Evolutionary conservation across 1,140 invertebrate genomes (phyloP), one percentile per base, ranked within the genome.

Genomic region (Drosophila neocordata): DNA sequence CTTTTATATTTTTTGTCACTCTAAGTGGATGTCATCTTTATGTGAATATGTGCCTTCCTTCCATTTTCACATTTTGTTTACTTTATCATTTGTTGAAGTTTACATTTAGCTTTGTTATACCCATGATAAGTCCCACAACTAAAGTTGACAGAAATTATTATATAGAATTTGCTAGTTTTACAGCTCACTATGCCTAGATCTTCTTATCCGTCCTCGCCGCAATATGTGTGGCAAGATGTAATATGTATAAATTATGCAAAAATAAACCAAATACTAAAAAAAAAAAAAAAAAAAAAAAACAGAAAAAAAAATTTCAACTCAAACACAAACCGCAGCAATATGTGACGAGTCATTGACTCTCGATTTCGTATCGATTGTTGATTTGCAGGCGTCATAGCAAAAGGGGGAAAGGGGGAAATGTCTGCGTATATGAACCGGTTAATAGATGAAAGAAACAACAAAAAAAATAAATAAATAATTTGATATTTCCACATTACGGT

Each of bases 91-190:
- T 44, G 74, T 62, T 65, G 51, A 22, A 67, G 64, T 62, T 72
- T 69, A 44, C 65, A 65, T 52, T 48, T 60, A 65, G 24, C 20
- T 22, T 31, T 15, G 71, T n/a, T 48, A 56, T 73, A 52, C 44
- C 37, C 59, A 24, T 51, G 69, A 38, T 44, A 56, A 31, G 6
- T 6, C 27, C 27, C 4, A 31, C 27, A 31, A 31, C 44, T 0
- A 94, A 8, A 60, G 92, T 37, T 92, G 90, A 22, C 81, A 92
- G n/a, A 91, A 94, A 65, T 92, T 91, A 27, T 78, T 95, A 18
- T 92, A 90, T 11, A 94, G 94, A 77, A 93, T 92, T 51, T 83
- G 76, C 71, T 68, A 87, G 31, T 53, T 85, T 75, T 72, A 65
- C 57, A 20, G 8, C 15, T 18, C 8, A 9, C 56, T 27, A 20